Evolutionary conservation across 2,888 invertebrate genomes (phyloP), one percentile per base, ranked within the genome.

Genomic region (Schizaphis graminum): DNA sequence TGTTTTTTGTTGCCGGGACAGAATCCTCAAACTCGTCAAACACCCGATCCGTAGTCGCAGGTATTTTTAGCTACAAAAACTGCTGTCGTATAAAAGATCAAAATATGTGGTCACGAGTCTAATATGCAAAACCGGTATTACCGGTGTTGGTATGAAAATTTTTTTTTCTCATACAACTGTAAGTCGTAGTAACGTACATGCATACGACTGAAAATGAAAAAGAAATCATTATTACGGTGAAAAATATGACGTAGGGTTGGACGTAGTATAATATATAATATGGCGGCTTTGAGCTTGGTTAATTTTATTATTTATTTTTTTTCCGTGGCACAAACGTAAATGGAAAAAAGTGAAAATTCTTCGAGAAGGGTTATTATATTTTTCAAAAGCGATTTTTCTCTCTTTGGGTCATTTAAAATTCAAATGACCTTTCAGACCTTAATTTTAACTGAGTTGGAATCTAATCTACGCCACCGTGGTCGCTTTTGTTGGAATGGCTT

Each of bases 381-480:
- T 92, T 92, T 88, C 26, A 86, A 92, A 86, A 86, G 57, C 47
- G 47, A 57, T 21, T 57, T 61, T 67, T 53, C 41, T 88, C 41
- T 24, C 47, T 86, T 49, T 41, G 67, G 41, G 67, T 88, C 26
- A 92, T 92, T 92, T 88, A 89, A 93, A 89, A 85, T 93, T 89
- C 85, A 93, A 93, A 93, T 93, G 90, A 90, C 93, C 85, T 89
- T 61, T 85, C 47, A 47, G 44, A 41, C 89, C 85, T 89, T 90
- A 89, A 90, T 93, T 93, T 84, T 47, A 89, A 89, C 77, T 77
- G 53, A 35, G 53, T 53, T 41, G n/a, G 7, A 67, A 77, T 77
- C 67, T 88, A 92, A 92, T 77, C 88, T 88, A 53, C 92, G 41
- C 28, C 84, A 47, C 44, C 47, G 44, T 13, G 26, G 61, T 53